Base-by-base conservation (phyloP, 2,888 invertebrate genomes). In the Drosophila subquinaria region DNA sequence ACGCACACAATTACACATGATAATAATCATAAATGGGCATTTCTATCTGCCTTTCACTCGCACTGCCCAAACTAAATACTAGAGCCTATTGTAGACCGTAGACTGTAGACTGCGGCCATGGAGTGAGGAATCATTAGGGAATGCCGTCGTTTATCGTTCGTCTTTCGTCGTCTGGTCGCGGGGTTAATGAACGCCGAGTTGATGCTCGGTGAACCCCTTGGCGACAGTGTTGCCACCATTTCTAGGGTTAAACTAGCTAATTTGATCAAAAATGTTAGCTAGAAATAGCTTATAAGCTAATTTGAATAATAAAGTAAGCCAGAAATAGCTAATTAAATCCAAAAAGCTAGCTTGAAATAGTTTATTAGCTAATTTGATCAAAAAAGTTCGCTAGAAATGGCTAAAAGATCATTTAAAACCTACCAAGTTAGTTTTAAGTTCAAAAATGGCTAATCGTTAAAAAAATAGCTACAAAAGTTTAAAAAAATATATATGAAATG, bases 111-210 rank as follows among this genome's bases (percentile, higher is more conserved):
- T 40, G 27, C 27, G 27, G 27, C 27, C 11, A 27, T 27, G 9
- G 36, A 48, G 20, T 11, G 59, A 23, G 33, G 1, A 53, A 50
- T 53, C 50, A 78, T 75, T 75, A 73, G 74, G 57, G 61, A 50
- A 36, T 51, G 57, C 11, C 30, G 65, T 13, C 33, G 51, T 17
- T 51, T 55, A 48, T 52, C 69, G 67, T 17, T 17, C 17, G 17
- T 17, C 20, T 0, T 68, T 70, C 71, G 72, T 81, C 73, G 73
- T 76, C 76, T 88, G 51, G 88, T 70, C 88, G 52, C 68, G 82
- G 83, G 84, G 84, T 84, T 84, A 84, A 83, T 89, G 89, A 78
- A 82, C 86, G 59, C 42, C 23, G 27, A n/a, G 13, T 36, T 30
- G 6, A 3, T 30, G 64, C 15, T 53, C 48, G 20, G n/a, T 13